A percentile compares a stretch with the other conserved stretches of the same genome.
Evolutionary conservation across 1,140 invertebrate species (phyloP).

Genomic region (Hylaeus anthracinus): DNA sequence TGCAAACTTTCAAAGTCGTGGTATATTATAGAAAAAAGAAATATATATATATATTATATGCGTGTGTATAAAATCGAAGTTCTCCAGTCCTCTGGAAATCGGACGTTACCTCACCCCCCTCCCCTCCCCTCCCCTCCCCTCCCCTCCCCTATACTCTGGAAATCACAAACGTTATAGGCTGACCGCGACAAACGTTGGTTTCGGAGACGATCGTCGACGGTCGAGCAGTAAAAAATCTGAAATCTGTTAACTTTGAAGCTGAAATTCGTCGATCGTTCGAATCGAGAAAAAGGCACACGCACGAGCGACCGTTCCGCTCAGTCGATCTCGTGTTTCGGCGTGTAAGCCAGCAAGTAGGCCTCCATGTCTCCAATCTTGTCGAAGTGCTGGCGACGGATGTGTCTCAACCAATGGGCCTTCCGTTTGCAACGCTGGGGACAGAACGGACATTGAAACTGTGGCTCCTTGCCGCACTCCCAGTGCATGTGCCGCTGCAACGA

Average conservation of each 20-base stretch:
- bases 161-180: neutral
- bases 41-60: too few relatives aligned
- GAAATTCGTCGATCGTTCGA: neutral
- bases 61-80: neutral
- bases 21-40: neutral
- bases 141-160: neutral
- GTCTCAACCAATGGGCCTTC: slow-evolving; percentile 83
- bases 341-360: slow-evolving; percentile 63
- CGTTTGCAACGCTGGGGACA: slow-evolving; percentile 84
- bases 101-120: neutral
- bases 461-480: slow-evolving; percentile 86
- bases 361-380: slow-evolving; percentile 79
- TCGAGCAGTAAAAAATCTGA: neutral
- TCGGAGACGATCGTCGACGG: neutral
- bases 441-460: slow-evolving; percentile 85
- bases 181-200: neutral
- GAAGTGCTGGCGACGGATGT: slow-evolving; percentile 82
- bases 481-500: slow-evolving; percentile 84
- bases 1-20: neutral
- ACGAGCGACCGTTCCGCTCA: slow-evolving; percentile 18
- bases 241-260: neutral
- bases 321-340: slow-evolving; percentile 51
- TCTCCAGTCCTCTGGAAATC: neutral
- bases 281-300: neutral
- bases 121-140: neutral